phyloP scores from a whole-genome alignment of 2,888 invertebrate genomes.

The Eremobia ochroleuca region DNA sequence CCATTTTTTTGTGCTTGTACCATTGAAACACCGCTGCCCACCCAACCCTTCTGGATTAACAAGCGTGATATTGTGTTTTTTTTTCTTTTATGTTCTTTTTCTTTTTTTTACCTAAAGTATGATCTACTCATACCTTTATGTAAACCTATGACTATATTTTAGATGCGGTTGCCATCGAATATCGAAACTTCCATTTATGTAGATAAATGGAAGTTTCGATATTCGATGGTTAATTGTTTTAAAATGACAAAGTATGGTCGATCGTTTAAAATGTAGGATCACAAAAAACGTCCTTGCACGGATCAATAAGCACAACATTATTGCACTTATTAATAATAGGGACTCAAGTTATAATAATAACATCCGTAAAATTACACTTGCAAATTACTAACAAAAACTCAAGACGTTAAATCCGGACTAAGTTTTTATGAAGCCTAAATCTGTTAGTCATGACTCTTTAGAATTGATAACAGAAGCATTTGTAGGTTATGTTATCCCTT shows the following conservation, averaged over 20 bases:
- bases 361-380: constrained; percentile 34
- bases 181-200: too few relatives aligned
- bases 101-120: too few relatives aligned
- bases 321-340: constrained; percentile 15
- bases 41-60: background rate
- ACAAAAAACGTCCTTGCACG: background rate
- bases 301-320: constrained; percentile 4
- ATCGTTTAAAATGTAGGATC: background rate
- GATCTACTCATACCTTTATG: background rate
- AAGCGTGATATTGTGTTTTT: background rate
- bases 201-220: too few relatives aligned
- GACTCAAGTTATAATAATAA: constrained; percentile 9
- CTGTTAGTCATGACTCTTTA: constrained; percentile 13
- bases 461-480: background rate
- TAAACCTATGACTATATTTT: background rate
- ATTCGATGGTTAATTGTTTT: background rate
- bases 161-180: background rate
- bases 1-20: too few relatives aligned
- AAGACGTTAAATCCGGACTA: constrained; percentile 5
- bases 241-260: background rate
- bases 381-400: constrained; percentile 31
- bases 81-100: too few relatives aligned
- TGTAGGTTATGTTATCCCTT: constrained; percentile 1
- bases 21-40: background rate
- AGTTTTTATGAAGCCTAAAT: constrained; percentile 25